Base-by-base conservation (phyloP, 2,888 invertebrate genomes). In the Empis livida region DNA sequence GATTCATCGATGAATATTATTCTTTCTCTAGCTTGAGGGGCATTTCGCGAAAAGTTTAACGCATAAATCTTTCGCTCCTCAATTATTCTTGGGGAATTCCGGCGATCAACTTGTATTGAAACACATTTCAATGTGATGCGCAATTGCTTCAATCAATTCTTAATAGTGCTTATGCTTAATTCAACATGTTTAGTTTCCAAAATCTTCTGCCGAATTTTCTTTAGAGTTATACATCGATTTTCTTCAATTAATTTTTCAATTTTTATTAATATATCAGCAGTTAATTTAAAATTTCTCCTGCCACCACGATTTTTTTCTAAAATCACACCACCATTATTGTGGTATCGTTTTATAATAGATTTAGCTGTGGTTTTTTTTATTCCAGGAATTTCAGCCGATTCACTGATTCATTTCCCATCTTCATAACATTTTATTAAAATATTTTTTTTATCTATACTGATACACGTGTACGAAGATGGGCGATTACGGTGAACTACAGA, bases 241-340 rank as follows among this genome's bases (percentile, higher is more conserved):
- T 42, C 42, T 37, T 46, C 46, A 46, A 46, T 23, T 46, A 48
- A 42, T 42, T 43, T 44, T 40, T 45, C 42, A 44, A 44, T 44
- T 47, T 44, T 44, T 5, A n/a, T 44, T 35, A 47, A 39, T 30
- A 47, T 37, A 13, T 23, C 38, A 44, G 43, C 42, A 35, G 44
- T 44, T 35, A 44, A 42, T 42, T 44, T 44, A 41, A n/a, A 5
- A 42, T 3, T n/a, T 32, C 42, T 35, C 44, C 42, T 48, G 37
- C 42, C 44, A 44, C 42, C 42, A 27, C 38, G 27, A 31, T 20
- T 13, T 10, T 42, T 42, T 42, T 37, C 20, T 37, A 44, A 2
- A 20, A 44, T 15, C 27, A 41, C 31, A 32, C 46, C 37, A 42
- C 27, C 10, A 42, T 46, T 42, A 35, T 46, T 46, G 2, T 46